Conservation (phyloP, 1,140 invertebrate genomes). For the Aphelenchoides avenae region DNA sequence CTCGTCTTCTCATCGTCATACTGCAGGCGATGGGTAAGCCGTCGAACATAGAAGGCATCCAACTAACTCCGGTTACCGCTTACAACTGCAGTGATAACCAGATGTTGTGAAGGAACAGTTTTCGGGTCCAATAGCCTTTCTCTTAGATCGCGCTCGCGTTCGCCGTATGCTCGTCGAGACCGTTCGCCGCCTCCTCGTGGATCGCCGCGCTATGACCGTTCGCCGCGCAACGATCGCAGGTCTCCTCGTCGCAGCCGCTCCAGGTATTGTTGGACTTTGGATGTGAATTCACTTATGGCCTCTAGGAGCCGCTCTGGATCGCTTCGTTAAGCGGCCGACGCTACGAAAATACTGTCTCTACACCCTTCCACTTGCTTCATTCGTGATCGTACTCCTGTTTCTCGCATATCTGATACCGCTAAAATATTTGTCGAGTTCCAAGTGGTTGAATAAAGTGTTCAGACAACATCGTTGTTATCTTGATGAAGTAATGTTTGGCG, state of each 20-base stretch:
- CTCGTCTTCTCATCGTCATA: too few species aligned
- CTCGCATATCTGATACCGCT: not conserved
- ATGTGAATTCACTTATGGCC: too few species aligned
- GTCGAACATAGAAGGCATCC: too few species aligned
- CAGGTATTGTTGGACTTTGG: too few species aligned
- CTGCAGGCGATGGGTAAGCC: too few species aligned
- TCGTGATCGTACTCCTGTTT: not conserved
- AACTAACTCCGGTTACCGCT: too few species aligned
- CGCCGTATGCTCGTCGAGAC: constrained; percentile 10
- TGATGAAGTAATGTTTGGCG: not conserved
- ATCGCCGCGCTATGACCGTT: constrained; percentile 12
- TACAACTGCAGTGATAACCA: too few species aligned
- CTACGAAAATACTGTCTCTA: not conserved
- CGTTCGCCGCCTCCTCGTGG: constrained; percentile 7
- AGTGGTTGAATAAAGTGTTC: not conserved
- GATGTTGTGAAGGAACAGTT: too few species aligned
- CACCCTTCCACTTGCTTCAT: not conserved
- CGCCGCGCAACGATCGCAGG: too few species aligned
- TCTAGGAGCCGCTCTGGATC: constrained; percentile 13
- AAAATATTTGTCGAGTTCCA: not conserved
- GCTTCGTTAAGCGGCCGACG: constrained; percentile 2
- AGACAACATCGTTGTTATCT: not conserved
- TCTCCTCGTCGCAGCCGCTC: too few species aligned
- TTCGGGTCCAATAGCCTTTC: too few species aligned
- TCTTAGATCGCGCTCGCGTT: constrained; percentile 19